A percentile compares a stretch with the other conserved stretches of the same genome.
Conservation (phyloP, 2,797 vertebrate species). For the Syngnathus rostellatus region DNA sequence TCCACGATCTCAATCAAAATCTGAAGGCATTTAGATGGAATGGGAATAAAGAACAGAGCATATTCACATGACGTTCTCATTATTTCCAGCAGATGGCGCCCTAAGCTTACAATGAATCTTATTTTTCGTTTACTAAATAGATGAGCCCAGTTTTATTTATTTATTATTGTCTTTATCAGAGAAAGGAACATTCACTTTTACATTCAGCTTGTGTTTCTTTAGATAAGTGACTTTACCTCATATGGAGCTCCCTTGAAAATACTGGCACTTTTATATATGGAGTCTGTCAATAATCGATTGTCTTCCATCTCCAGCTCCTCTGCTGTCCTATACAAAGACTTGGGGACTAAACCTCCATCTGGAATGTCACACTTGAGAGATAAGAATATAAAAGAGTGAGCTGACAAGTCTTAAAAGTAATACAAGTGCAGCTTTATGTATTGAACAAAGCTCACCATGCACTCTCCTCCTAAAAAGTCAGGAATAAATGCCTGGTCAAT, state of each 20-base stretch:
- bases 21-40: conserved; percentile 43
- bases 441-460: conserved; percentile 69
- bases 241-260: conserved; percentile 90
- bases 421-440: background rate
- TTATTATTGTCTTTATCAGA: background rate
- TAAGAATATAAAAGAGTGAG: background rate
- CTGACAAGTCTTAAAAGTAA: too few relatives aligned
- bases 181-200: background rate
- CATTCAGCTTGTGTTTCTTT: background rate
- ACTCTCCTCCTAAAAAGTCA: conserved; percentile 87
- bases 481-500: conserved; percentile 86
- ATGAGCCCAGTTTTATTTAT: background rate
- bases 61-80: too few relatives aligned
- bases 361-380: conserved; percentile 81
- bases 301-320: conserved; percentile 87
- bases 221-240: conserved; percentile 70
- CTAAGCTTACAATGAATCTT: background rate
- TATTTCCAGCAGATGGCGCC: conserved; percentile 31
- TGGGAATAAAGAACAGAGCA: conserved; percentile 1
- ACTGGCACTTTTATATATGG: conserved; percentile 89
- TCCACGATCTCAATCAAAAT: conserved; percentile 86
- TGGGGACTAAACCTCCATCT: conserved; percentile 87
- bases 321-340: conserved; percentile 84
- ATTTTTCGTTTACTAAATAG: too few relatives aligned
- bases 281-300: conserved; percentile 81